Conservation (phyloP, 2,888 invertebrate species). For the Acrocera orbiculus region DNA sequence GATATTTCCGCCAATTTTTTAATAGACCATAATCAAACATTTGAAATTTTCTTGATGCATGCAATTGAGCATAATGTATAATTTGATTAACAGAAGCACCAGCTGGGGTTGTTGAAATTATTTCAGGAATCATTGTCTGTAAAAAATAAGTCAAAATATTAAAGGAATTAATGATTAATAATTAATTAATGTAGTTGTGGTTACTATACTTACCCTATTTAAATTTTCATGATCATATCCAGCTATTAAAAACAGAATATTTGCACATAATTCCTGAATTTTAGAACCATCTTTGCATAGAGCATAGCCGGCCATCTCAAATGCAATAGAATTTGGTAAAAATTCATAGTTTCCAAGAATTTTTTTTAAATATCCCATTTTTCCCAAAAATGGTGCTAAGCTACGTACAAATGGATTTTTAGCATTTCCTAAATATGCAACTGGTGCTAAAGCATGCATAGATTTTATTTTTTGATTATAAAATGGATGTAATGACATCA, state of each 20-base stretch:
- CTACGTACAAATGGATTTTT: too few species aligned
- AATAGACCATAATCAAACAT: constrained; percentile 38
- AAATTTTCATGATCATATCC: constrained; percentile 31
- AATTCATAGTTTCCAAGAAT: constrained; percentile 37
- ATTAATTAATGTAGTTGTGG: not conserved
- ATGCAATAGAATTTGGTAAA: constrained; percentile 33
- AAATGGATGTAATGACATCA: constrained; percentile 38
- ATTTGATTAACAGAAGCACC: constrained; percentile 51
- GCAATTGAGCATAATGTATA: constrained; percentile 50
- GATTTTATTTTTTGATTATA: constrained; percentile 43
- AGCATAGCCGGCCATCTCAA: constrained; percentile 21
- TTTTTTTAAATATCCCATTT: constrained; percentile 21
- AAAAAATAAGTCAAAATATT: too few species aligned
- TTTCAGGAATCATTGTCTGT: constrained; percentile 48
- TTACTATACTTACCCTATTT: constrained; percentile 29
- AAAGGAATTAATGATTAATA: constrained; percentile 3
- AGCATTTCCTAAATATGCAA: too few species aligned
- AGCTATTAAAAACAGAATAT: constrained; percentile 36
- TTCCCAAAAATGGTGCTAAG: constrained; percentile 28
- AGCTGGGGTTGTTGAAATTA: constrained; percentile 47
- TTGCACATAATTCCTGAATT: constrained; percentile 43
- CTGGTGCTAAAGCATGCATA: too few species aligned
- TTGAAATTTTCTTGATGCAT: constrained; percentile 34
- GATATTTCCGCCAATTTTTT: constrained; percentile 37
- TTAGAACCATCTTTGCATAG: too few species aligned